Base-by-base conservation (phyloP, 2,797 vertebrate species). In the Leucoraja ocellata region DNA sequence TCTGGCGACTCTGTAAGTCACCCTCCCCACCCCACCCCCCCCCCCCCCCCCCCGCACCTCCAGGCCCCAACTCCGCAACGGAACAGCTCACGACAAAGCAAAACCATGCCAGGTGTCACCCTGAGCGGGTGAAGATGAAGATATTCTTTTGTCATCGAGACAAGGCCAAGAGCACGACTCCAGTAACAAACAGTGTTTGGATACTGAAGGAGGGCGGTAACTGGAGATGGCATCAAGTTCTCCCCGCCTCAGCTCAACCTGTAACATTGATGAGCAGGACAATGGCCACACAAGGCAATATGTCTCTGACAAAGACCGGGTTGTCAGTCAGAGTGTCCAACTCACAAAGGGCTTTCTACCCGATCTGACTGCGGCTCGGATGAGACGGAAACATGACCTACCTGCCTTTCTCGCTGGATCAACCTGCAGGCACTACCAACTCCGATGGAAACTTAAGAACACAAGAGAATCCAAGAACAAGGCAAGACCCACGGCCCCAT, bases 151-250 rank as follows among this genome's bases (percentile, higher is more conserved):
- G 84, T 88, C 68, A 68, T 68, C 68, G 84, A 88, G 84, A 88
- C 84, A 88, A 88, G 84, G 84, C 84, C n/a, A 88, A 88, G 65
- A 36, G 84, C 68, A 63, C 65, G 61, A 88, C 84, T 88, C 61
- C 84, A 68, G 84, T 88, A 88, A 88, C 84, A 88, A 88, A 88
- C 84, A 68, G 63, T 88, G 68, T 88, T 88, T 65, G 84, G 84
- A 68, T 88, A 88, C 68, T 88, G 84, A 68, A 65, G 28, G 61
- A 88, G 68, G 36, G 84, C 68, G 84, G 84, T 88, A 88, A 88
- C 63, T 68, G 13, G 84, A 88, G 63, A 88, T 32, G 68, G 63
- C 84, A 68, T 88, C 84, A 88, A 88, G 68, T 88, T 88, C 68
- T 36, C 46, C 46, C 68, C 84, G 65, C 84, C 84, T 88, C 84